phyloP scores from a whole-genome alignment of 1,140 invertebrate genomes.

The Ctenoplectra terminalis region DNA sequence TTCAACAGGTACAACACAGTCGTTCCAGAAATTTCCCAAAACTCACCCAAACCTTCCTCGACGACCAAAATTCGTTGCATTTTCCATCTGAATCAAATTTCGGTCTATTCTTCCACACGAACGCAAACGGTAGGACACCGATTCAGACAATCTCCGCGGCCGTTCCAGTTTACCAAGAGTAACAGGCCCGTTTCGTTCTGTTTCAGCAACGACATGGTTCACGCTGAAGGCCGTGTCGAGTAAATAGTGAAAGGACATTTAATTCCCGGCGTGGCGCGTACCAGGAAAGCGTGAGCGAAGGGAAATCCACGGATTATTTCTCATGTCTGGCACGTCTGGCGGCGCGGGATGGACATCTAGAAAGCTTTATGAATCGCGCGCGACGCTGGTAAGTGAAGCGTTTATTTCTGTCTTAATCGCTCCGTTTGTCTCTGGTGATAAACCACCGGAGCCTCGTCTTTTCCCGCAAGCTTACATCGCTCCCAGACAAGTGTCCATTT shows the following conservation, averaged over 20 bases:
- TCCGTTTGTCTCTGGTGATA: conserved; percentile 61
- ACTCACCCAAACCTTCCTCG: no score
- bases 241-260: conserved; percentile 24
- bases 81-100: neutral
- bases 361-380: conserved; percentile 62
- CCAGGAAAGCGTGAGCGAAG: no score
- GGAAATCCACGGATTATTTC: conserved; percentile 32
- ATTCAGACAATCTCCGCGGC: neutral
- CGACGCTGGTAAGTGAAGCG: conserved; percentile 57
- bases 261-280: conserved; percentile 11
- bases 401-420: conserved; percentile 66
- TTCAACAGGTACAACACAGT: no score
- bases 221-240: neutral
- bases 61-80: neutral
- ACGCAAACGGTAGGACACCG: neutral
- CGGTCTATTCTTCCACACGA: no score
- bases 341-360: conserved; percentile 29
- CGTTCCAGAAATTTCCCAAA: no score
- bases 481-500: conserved; percentile 62
- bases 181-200: neutral
- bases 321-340: conserved; percentile 22
- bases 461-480: conserved; percentile 47
- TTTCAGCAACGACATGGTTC: conserved; percentile 4
- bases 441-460: conserved; percentile 42
- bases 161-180: neutral